Conservation (phyloP, 2,797 vertebrate species). For the Gymnodraco acuticeps region DNA sequence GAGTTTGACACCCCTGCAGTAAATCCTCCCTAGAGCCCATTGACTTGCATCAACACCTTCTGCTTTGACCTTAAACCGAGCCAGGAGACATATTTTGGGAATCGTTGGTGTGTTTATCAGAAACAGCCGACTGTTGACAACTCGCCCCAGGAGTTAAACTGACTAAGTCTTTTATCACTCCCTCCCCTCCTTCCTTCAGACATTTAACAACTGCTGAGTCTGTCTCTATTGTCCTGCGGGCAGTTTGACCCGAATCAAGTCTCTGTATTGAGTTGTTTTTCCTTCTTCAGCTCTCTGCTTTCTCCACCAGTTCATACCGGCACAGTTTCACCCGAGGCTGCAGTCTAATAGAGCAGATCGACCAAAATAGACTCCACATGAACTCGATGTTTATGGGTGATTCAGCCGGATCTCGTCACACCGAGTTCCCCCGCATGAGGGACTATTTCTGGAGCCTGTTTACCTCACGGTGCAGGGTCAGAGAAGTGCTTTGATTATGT, state of each 20-base stretch:
- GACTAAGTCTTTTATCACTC: constrained; percentile 30
- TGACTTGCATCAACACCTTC: too few relatives aligned
- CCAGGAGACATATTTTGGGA: too few relatives aligned
- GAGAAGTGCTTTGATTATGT: too few relatives aligned
- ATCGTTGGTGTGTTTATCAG: too few relatives aligned
- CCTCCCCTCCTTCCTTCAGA: constrained; percentile 12
- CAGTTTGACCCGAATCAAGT: constrained; percentile 30
- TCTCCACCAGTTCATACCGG: constrained; percentile 13
- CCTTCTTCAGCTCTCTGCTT: not conserved
- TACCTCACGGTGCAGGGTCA: constrained; percentile 21
- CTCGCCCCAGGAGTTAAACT: constrained; percentile 8
- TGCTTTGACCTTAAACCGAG: too few relatives aligned
- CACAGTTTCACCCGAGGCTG: constrained; percentile 34
- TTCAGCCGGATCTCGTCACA: not conserved
- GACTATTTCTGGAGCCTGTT: constrained; percentile 71
- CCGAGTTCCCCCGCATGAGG: not conserved
- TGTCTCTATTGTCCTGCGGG: constrained; percentile 15
- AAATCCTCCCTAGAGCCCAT: too few relatives aligned
- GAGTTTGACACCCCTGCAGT: too few relatives aligned
- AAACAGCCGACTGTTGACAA: constrained; percentile 14
- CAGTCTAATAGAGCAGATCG: constrained; percentile 31
- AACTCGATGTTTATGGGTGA: constrained; percentile 56
- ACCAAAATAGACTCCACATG: constrained; percentile 63
- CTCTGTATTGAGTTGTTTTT: constrained; percentile 44
- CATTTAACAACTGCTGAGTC: constrained; percentile 27